A percentile compares a stretch with the other conserved stretches of the same genome.
phyloP scores from a whole-genome alignment of 2,113 vertebrate genomes.

The Cochlearius cochlearius region DNA sequence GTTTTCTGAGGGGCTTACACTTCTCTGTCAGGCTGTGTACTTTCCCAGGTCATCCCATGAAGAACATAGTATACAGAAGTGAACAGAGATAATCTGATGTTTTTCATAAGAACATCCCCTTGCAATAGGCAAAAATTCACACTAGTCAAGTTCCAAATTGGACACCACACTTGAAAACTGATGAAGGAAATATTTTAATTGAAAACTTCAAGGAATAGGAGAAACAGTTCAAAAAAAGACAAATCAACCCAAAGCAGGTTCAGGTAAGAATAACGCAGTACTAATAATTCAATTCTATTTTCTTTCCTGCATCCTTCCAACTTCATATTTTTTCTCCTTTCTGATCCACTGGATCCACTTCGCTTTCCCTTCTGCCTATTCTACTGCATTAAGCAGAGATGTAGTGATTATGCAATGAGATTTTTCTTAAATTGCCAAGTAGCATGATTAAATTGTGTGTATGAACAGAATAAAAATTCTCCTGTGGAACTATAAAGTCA shows the following conservation, averaged over 20 bases:
- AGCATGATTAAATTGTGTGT: not conserved
- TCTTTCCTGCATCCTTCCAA: not conserved
- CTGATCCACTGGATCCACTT: not conserved
- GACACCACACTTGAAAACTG: not conserved
- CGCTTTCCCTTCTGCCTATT: not conserved
- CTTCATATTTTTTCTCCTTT: not conserved
- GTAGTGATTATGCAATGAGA: not conserved
- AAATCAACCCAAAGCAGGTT: not conserved
- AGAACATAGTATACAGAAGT: not conserved
- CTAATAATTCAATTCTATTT: not conserved
- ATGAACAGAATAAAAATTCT: not conserved
- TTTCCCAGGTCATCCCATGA: not conserved
- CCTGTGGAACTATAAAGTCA: not conserved
- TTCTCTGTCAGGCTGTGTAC: not conserved
- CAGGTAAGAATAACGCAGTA: not conserved
- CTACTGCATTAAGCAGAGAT: not conserved
- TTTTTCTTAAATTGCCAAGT: not conserved
- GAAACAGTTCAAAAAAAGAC: not conserved
- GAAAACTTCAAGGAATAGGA: not conserved
- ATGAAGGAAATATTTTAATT: not conserved
- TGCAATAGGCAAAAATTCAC: not conserved
- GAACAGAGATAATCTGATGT: not conserved
- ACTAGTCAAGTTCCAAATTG: not conserved
- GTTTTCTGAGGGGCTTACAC: not conserved
- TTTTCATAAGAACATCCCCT: not conserved